Base-by-base conservation (phyloP, 2,797 vertebrate genomes). In the Coregonus suidteri region DNA sequence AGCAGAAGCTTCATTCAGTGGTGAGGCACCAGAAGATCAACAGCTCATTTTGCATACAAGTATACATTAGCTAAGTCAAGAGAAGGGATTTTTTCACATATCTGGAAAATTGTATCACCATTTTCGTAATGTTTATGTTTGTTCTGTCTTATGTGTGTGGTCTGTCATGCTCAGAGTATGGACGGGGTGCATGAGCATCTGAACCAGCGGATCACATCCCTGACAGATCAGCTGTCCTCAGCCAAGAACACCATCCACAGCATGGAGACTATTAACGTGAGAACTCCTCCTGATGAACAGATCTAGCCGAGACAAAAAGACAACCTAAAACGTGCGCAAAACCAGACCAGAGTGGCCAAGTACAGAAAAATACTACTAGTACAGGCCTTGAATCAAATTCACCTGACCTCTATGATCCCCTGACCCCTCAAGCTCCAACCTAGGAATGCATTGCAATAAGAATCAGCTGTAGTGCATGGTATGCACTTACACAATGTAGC, bases 1-100 rank as follows among this genome's bases (percentile, higher is more conserved):
- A 95, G 77, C 83, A 92, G 78, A 93, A 88, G 77, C 88, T 93
- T 71, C 85, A 91, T 67, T 92, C 86, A 69, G 88, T 93, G 93
- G 94, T 95, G 88, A 94, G 88, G 72, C 18, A 25, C 9, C 25
- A 30, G 51, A 65, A 0, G 3, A 7, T 37, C 9, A 11, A 47
- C 11, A 25, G 15, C 31, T 54, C 15, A 35, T 18, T 31, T 56
- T 16, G 11, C 3, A n/a, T 67, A 6, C 65, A 47, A 47, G 41
- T 47, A 47, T 47, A 16, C 15, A 66, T 13, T 54, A 5, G 75
- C 41, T 13, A 20, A 25, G n/a, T 25, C 53, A 70, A 47, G 11
- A 47, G 41, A 47, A 47, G 41, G 41, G 9, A 47, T 47, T 47
- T 47, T 9, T 13, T 47, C 41, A 47, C 9, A 47, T 47, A 47